Conservation (phyloP, 2,113 vertebrate species). For the Paedocypris sp. region DNA sequence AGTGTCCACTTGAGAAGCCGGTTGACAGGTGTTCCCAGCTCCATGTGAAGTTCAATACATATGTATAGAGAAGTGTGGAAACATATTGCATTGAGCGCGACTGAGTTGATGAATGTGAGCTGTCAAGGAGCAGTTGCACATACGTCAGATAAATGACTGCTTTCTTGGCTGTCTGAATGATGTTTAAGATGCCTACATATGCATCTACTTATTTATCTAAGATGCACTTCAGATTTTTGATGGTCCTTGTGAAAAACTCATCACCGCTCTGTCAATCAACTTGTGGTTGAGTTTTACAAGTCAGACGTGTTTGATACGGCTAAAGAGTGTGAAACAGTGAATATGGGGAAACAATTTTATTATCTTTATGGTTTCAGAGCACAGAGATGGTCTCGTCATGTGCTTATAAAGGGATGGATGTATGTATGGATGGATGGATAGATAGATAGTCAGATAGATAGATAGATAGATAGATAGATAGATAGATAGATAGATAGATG, state of each 20-base stretch:
- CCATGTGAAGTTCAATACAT: conserved; percentile 14
- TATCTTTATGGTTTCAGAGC: too few relatives aligned
- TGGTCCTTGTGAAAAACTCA: not conserved
- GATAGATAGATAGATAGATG: too few relatives aligned
- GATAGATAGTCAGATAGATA: too few relatives aligned
- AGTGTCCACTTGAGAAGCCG: conserved; percentile 9
- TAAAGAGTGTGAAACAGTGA: too few relatives aligned
- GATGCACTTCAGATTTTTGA: conserved; percentile 15
- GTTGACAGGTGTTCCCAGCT: conserved; percentile 16
- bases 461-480: too few relatives aligned
- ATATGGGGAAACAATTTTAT: too few relatives aligned
- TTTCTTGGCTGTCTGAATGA: conserved; percentile 29
- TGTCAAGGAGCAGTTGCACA: conserved; percentile 28
- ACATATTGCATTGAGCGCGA: conserved; percentile 9
- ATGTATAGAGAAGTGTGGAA: conserved; percentile 24
- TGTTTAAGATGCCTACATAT: conserved; percentile 25
- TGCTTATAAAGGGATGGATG: too few relatives aligned
- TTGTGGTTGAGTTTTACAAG: too few relatives aligned
- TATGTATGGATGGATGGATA: too few relatives aligned
- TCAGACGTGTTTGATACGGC: too few relatives aligned
- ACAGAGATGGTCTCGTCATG: too few relatives aligned
- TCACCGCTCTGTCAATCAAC: not conserved
- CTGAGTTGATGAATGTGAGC: conserved; percentile 34
- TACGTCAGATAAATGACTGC: conserved; percentile 27
- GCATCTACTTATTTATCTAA: conserved; percentile 31